phyloP scores from a whole-genome alignment of 2,888 invertebrate species.

The Belgica antarctica region DNA sequence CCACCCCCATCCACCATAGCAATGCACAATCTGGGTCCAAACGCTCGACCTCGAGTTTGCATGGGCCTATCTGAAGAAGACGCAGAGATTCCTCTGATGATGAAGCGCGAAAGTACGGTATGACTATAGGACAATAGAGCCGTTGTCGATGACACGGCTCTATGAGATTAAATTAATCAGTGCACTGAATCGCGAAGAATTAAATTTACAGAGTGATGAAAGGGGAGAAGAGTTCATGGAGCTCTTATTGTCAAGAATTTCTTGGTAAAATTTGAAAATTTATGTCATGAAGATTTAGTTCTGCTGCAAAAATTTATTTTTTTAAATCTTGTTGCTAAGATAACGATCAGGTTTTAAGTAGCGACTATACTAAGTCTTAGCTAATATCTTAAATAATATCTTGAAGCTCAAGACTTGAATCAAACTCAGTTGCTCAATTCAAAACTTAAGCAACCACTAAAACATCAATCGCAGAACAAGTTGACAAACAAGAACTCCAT shows the following conservation, averaged over 20 bases:
- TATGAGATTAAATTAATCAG: conserved; percentile 49
- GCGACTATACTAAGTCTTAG: no score
- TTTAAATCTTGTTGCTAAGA: no score
- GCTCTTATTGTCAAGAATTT: no score
- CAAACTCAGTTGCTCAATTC: no score
- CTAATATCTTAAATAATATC: no score
- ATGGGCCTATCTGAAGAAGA: conserved; percentile 59
- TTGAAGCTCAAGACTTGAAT: no score
- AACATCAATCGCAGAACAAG: no score
- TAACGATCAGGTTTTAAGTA: no score
- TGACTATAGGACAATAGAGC: conserved; percentile 58
- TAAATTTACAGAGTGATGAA: conserved; percentile 2
- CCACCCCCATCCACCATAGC: conserved; percentile 51
- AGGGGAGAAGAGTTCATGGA: not conserved
- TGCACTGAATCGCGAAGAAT: conserved; percentile 13
- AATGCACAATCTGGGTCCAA: conserved; percentile 54
- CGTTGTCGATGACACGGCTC: conserved; percentile 53
- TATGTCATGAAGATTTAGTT: no score
- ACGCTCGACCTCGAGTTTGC: conserved; percentile 51
- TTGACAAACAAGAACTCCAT: not conserved
- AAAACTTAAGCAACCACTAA: no score
- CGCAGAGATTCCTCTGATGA: conserved; percentile 64
- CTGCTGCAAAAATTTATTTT: no score
- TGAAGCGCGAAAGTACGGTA: conserved; percentile 63
- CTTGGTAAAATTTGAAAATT: no score